Evolutionary conservation across 2,113 vertebrate genomes (phyloP).

Genomic region (Rhea pennata): DNA sequence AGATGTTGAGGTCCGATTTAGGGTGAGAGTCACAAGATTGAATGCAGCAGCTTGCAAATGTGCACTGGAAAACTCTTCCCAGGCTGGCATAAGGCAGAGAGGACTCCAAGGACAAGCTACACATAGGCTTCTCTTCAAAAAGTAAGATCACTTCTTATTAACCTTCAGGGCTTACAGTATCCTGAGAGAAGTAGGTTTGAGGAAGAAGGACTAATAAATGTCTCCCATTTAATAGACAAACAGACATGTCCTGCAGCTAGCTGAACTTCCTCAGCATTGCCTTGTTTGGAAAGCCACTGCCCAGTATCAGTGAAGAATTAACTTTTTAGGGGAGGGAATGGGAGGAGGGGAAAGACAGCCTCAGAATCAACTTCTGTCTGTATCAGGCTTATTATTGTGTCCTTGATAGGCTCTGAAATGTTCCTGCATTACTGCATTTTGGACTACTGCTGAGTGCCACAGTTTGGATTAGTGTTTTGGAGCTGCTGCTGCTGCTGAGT

Average conservation of each 20-base stretch:
- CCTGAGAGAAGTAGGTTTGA: neutral
- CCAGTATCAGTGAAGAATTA: neutral
- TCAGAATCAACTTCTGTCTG: neutral
- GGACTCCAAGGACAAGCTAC: neutral
- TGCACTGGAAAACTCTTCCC: neutral
- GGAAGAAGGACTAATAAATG: neutral
- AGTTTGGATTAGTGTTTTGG: neutral
- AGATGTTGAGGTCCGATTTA: neutral
- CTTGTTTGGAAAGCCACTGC: neutral
- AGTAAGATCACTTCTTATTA: neutral
- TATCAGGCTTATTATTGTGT: neutral
- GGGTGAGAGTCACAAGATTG: neutral
- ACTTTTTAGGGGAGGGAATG: neutral
- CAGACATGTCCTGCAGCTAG: neutral
- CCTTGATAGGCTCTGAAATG: neutral
- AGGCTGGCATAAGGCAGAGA: neutral
- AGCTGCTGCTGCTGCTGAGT: too few species aligned
- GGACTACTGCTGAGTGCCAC: neutral
- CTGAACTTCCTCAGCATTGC: neutral
- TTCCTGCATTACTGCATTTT: neutral
- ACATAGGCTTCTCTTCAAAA: neutral
- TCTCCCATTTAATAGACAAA: neutral
- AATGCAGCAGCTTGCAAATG: neutral
- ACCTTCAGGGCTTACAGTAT: neutral
- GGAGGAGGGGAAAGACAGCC: neutral